Evolutionary conservation across 2,113 vertebrate species (phyloP).

Genomic region (Myotis brandtii): DNA sequence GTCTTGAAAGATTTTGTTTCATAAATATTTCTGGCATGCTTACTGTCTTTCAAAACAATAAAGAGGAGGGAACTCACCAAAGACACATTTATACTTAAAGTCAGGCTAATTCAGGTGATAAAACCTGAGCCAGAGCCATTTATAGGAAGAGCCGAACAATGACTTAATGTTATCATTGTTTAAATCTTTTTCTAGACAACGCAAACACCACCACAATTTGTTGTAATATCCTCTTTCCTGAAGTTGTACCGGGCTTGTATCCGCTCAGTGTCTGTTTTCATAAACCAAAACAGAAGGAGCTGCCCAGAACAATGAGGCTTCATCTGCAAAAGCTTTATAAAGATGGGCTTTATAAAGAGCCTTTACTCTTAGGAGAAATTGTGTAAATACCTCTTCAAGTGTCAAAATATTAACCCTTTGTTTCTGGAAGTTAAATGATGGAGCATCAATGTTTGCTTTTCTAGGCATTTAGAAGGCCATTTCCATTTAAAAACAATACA

Average conservation of each 20-base stretch:
- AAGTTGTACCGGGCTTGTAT: constrained; percentile 59
- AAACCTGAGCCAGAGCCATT: not conserved
- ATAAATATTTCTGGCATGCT: constrained; percentile 29
- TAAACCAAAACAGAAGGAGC: constrained; percentile 60
- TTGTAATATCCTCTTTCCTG: constrained; percentile 25
- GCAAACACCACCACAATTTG: constrained; percentile 30
- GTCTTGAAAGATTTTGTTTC: constrained; percentile 52
- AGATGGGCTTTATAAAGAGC: not conserved
- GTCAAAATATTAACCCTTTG: constrained; percentile 64
- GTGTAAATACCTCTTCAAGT: constrained; percentile 56
- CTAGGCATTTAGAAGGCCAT: constrained; percentile 29
- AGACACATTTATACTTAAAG: constrained; percentile 25
- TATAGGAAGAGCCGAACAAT: not conserved
- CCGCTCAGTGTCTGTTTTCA: constrained; percentile 58
- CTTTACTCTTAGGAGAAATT: constrained; percentile 38
- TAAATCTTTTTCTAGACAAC: constrained; percentile 44
- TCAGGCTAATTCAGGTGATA: constrained; percentile 13
- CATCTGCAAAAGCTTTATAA: not conserved
- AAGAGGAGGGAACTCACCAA: constrained; percentile 1
- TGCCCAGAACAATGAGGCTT: constrained; percentile 47
- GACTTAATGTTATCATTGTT: constrained; percentile 41
- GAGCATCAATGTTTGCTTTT: constrained; percentile 15
- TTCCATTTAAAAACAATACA: constrained; percentile 47
- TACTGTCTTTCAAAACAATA: constrained; percentile 25
- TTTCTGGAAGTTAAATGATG: constrained; percentile 51